phyloP scores from a whole-genome alignment of 2,797 vertebrate species.

The Perodicticus potto region DNA sequence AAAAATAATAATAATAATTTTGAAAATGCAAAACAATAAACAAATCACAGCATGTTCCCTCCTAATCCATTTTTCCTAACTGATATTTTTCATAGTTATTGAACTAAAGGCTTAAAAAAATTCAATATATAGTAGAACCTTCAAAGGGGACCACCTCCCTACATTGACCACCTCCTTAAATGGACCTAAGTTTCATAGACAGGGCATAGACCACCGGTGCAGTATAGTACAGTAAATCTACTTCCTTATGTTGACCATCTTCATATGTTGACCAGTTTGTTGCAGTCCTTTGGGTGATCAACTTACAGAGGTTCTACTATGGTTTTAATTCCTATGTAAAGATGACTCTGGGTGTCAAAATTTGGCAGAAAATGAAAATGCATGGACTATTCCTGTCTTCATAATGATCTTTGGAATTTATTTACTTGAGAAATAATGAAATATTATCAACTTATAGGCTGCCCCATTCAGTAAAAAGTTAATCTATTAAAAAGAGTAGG shows the following conservation, averaged over 20 bases:
- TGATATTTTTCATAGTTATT: not conserved
- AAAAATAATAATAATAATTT: not conserved
- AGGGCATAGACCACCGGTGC: too few species aligned
- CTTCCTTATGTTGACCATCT: too few species aligned
- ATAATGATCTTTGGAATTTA: not conserved
- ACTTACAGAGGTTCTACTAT: too few species aligned
- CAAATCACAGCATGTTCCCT: not conserved
- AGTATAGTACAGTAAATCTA: too few species aligned
- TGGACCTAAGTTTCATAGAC: too few species aligned
- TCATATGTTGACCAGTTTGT: too few species aligned
- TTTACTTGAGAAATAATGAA: slow-evolving; percentile 14
- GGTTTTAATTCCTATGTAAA: slow-evolving; percentile 6
- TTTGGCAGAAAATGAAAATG: slow-evolving; percentile 11
- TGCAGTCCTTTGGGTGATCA: too few species aligned
- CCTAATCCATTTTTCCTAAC: not conserved
- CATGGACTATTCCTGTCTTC: not conserved
- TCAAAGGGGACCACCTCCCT: too few species aligned
- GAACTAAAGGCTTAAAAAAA: not conserved
- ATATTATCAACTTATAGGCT: not conserved
- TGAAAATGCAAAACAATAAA: slow-evolving; percentile 6
- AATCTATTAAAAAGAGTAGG: not conserved
- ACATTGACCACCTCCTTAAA: too few species aligned
- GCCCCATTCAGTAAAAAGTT: not conserved
- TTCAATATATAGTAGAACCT: too few species aligned
- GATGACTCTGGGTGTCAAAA: not conserved